A percentile compares a stretch with the other conserved stretches of the same genome.
Conservation (phyloP, 2,113 vertebrate genomes). For the Petrocephalus zakoni region DNA sequence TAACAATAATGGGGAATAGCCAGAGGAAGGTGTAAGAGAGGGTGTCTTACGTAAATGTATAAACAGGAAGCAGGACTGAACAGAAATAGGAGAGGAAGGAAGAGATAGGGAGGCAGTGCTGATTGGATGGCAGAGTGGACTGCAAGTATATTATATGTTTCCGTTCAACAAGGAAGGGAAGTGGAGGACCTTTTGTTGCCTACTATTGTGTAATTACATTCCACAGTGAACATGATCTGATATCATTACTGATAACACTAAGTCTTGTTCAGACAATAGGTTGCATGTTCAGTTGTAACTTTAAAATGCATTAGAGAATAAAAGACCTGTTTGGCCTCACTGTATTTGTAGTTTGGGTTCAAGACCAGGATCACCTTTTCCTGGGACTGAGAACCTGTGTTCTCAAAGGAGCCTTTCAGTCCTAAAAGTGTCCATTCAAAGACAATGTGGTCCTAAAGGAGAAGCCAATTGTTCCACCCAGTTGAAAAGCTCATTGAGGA, state of each 20-base stretch:
- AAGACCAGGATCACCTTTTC: slow-evolving; percentile 53
- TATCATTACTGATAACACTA: not conserved
- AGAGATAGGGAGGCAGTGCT: not conserved
- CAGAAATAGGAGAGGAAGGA: not conserved
- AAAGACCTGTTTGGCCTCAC: not conserved
- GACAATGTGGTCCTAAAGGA: slow-evolving; percentile 81
- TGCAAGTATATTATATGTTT: not conserved
- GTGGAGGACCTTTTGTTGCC: not conserved
- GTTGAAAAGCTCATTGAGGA: not conserved
- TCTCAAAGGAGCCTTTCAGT: slow-evolving; percentile 67
- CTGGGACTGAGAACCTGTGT: slow-evolving; percentile 46
- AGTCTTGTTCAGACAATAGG: not conserved
- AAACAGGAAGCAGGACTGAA: not conserved
- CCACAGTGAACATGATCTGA: not conserved
- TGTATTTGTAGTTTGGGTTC: not conserved
- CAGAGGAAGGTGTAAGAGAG: not conserved
- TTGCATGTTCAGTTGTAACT: not conserved
- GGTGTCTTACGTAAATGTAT: not conserved
- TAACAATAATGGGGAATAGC: not conserved
- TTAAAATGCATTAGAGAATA: not conserved
- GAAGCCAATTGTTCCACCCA: slow-evolving; percentile 9
- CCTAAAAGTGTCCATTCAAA: slow-evolving; percentile 82
- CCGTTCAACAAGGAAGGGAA: not conserved
- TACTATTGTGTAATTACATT: not conserved
- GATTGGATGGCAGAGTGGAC: not conserved